Conservation (phyloP, 2,113 vertebrate species). For the Oxyura jamaicensis region DNA sequence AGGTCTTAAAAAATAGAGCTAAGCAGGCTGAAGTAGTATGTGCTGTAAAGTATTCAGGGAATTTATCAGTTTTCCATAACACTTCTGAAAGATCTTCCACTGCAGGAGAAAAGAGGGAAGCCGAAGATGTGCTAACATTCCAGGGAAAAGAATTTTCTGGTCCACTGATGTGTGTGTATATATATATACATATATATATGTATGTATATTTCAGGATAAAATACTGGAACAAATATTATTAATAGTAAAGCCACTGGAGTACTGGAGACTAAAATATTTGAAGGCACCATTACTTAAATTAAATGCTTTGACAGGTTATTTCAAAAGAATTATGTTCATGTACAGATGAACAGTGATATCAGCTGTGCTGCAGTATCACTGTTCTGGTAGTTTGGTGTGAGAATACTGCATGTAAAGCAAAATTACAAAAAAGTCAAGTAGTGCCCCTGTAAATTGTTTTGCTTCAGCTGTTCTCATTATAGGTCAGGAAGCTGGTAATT, state of each 20-base stretch:
- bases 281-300: neutral
- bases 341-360: neutral
- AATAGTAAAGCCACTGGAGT: neutral
- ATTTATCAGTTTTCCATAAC: neutral
- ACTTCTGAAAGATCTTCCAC: neutral
- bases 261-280: neutral
- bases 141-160: neutral
- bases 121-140: neutral
- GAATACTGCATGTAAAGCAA: neutral
- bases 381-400: neutral
- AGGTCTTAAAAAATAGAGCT: neutral
- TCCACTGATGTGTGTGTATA: too few species aligned
- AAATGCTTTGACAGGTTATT: neutral
- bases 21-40: neutral
- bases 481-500: neutral
- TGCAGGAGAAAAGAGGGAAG: neutral
- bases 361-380: neutral
- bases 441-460: neutral
- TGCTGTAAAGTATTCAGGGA: neutral
- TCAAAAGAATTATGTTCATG: neutral
- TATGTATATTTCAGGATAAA: neutral
- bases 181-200: too few species aligned
- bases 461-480: neutral
- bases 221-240: neutral
- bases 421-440: neutral